These are phyloP conservation scores for Picus viridis DNA, from an alignment of 2,797 vertebrate genomes.

Conservation along the genomic window DNA sequence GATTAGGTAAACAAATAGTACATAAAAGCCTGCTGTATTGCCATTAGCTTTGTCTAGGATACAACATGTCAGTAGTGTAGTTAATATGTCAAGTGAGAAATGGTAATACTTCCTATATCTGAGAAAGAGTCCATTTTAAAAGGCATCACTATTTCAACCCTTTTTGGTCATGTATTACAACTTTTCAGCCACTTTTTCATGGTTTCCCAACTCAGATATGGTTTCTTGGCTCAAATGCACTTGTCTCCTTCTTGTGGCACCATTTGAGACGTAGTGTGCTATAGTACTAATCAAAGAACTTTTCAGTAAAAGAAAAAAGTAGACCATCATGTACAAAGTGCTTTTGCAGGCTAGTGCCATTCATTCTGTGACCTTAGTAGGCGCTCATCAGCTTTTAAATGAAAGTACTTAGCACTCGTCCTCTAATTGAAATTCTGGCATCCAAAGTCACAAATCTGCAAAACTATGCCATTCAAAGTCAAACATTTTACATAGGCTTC, in stretches of 20 bases:
- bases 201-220: conserved; percentile 21
- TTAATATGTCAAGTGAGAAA: conserved; percentile 76
- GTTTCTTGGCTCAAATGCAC: conserved; percentile 51
- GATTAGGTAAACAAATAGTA: conserved; percentile 76
- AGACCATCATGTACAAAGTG: conserved; percentile 39
- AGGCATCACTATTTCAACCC: conserved; percentile 77
- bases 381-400: conserved; percentile 69
- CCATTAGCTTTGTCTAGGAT: conserved; percentile 69
- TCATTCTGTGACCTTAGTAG: conserved; percentile 69
- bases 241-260: conserved; percentile 59
- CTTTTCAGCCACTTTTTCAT: conserved; percentile 77
- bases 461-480: conserved; percentile 66
- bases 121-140: conserved; percentile 75
- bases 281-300: conserved; percentile 70
- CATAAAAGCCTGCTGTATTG: conserved; percentile 62
- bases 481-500: conserved; percentile 69
- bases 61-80: conserved; percentile 59
- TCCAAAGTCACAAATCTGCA: conserved; percentile 70
- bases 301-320: conserved; percentile 66
- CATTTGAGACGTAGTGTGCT: conserved; percentile 55
- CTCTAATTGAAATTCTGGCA: conserved; percentile 68
- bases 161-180: conserved; percentile 75
- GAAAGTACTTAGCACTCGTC: conserved; percentile 69
- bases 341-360: conserved; percentile 30
- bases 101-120: conserved; percentile 65